Evolutionary conservation across 2,797 vertebrate genomes (phyloP).

Genomic region (Taenioides sp.): DNA sequence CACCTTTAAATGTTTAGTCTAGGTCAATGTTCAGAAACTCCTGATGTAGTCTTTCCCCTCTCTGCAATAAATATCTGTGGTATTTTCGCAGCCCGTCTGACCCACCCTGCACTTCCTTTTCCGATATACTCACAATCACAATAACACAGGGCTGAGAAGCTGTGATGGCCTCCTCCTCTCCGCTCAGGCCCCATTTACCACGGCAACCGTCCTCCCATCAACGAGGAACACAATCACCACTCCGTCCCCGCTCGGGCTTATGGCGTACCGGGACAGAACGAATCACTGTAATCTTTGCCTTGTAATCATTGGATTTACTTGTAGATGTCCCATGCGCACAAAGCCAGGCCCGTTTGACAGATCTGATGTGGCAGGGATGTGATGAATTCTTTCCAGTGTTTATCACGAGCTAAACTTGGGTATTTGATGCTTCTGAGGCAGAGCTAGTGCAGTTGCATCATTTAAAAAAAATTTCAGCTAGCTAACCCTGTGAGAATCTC

Average conservation of each 20-base stretch:
- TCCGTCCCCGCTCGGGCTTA: conserved; percentile 55
- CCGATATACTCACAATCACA: conserved; percentile 29
- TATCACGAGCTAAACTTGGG: conserved; percentile 35
- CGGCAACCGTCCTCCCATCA: conserved; percentile 66
- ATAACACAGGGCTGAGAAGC: conserved; percentile 19
- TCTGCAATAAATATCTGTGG: conserved; percentile 19
- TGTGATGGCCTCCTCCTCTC: conserved; percentile 55
- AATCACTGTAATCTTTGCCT: conserved; percentile 72
- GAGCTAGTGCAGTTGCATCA: conserved; percentile 39
- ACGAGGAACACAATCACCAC: conserved; percentile 62
- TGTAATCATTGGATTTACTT: conserved; percentile 70
- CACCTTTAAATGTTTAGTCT: background rate
- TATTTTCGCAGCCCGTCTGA: conserved; percentile 28
- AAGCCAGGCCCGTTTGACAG: conserved; percentile 50
- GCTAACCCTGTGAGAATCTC: conserved; percentile 31
- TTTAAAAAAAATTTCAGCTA: conserved; percentile 45
- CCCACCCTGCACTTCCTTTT: conserved; percentile 27
- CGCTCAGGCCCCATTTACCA: conserved; percentile 53
- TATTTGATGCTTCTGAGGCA: conserved; percentile 30
- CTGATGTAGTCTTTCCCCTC: background rate
- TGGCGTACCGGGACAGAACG: conserved; percentile 53
- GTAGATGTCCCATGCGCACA: conserved; percentile 35
- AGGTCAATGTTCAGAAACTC: conserved; percentile 4
- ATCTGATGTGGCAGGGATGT: conserved; percentile 56
- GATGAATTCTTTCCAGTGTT: conserved; percentile 44